A percentile compares a stretch with the other conserved stretches of the same genome.
These are phyloP conservation scores for Limnothrissa miodon DNA, from an alignment of 2,113 vertebrate genomes.

Conservation along the genomic window DNA sequence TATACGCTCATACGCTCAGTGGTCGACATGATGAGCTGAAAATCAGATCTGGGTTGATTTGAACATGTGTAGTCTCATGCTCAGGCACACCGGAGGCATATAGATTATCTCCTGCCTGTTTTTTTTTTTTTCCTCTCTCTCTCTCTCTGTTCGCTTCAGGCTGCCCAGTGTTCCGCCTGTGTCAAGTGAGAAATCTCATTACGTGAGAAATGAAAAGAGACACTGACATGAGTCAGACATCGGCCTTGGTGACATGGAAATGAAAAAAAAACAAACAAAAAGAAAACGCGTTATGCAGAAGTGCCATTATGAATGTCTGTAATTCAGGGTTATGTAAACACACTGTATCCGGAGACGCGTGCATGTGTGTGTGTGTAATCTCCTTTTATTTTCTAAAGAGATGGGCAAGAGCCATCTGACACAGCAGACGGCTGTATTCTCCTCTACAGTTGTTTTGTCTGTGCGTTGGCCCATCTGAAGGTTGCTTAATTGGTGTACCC, in stretches of 20 bases:
- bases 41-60: not conserved
- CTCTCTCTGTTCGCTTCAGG: not conserved
- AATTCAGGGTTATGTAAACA: not conserved
- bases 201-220: constrained; percentile 3
- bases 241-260: not conserved
- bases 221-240: not conserved
- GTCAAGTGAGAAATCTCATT: not conserved
- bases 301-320: not conserved
- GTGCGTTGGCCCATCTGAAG: not conserved
- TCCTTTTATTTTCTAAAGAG: not conserved
- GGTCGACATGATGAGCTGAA: not conserved
- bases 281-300: not conserved
- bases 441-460: not conserved
- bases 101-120: not conserved
- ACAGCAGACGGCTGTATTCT: not conserved
- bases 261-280: not conserved
- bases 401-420: not conserved
- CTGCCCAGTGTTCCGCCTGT: not conserved
- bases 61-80: not conserved
- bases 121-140: no score
- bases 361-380: not conserved
- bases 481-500: not conserved
- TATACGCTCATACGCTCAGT: not conserved
- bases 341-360: not conserved
- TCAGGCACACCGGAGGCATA: not conserved